Evolutionary conservation across 2,113 vertebrate genomes (phyloP).

Genomic region (Sinosuthora webbiana): DNA sequence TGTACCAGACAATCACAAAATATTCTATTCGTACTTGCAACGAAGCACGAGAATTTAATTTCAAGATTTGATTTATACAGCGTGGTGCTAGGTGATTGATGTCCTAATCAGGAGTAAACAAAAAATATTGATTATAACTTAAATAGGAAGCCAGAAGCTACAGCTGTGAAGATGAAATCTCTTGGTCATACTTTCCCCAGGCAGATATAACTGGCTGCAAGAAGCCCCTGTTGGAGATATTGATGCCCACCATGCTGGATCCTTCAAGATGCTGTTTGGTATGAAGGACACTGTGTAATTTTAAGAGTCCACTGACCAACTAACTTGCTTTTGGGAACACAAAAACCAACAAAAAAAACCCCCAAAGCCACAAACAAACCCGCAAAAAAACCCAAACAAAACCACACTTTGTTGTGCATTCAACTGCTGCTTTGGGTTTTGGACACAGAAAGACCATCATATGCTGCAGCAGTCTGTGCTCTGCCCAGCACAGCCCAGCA

Average conservation of each 20-base stretch:
- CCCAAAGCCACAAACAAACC: too few species aligned
- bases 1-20: background rate
- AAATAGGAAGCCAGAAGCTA: background rate
- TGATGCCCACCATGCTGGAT: background rate
- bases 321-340: background rate
- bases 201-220: background rate
- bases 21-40: background rate
- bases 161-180: background rate
- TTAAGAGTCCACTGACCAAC: background rate
- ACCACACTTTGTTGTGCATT: background rate
- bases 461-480: slow-evolving; percentile 42
- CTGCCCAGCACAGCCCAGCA: slow-evolving; percentile 11
- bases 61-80: background rate
- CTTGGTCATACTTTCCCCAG: background rate
- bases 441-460: background rate
- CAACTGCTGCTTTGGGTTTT: slow-evolving; percentile 5
- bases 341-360: background rate
- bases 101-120: background rate
- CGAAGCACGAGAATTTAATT: background rate
- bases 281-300: background rate
- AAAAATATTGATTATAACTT: background rate
- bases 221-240: background rate
- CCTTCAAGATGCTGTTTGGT: background rate
- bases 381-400: background rate
- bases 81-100: background rate